phyloP scores from a whole-genome alignment of 2,888 invertebrate genomes.

The Acleris sparsana region DNA sequence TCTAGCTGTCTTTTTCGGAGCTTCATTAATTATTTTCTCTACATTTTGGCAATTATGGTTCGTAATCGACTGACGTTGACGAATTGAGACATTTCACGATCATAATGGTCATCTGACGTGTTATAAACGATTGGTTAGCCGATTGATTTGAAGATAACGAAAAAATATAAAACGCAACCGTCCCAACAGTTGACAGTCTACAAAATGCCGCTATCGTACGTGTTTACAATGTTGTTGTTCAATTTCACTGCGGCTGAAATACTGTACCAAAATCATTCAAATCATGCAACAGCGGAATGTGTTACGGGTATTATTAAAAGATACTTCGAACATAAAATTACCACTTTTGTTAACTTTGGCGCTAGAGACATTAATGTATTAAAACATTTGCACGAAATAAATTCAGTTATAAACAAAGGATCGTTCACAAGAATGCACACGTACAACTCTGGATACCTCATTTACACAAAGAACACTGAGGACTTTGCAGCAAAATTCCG shows the following conservation, averaged over 20 bases:
- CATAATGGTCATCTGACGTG: slow-evolving; percentile 1
- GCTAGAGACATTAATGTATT: slow-evolving; percentile 32
- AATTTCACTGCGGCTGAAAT: background rate
- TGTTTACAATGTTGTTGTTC: background rate
- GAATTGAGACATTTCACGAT: slow-evolving; percentile 14
- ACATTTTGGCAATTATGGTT: background rate
- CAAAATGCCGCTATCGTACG: slow-evolving; percentile 11
- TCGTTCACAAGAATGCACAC: slow-evolving; percentile 1
- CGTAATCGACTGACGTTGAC: background rate
- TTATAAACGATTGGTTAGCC: slow-evolving; percentile 23
- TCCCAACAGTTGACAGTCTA: background rate
- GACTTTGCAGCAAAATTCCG: slow-evolving; percentile 9
- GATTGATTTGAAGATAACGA: slow-evolving; percentile 6
- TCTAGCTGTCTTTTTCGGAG: too few species aligned
- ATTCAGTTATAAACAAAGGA: slow-evolving; percentile 31
- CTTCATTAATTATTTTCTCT: background rate
- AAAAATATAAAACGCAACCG: background rate
- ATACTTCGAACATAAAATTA: slow-evolving; percentile 4
- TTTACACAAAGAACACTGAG: slow-evolving; percentile 9
- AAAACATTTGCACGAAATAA: slow-evolving; percentile 30
- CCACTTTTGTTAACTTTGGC: slow-evolving; percentile 38
- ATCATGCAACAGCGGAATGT: slow-evolving; percentile 5
- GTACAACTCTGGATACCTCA: slow-evolving; percentile 24
- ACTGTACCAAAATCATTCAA: background rate
- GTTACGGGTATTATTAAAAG: slow-evolving; percentile 8